Evolutionary conservation across 2,888 invertebrate species (phyloP), one percentile per base, ranked within the genome.

Genomic region (Anagyrus pseudococci): DNA sequence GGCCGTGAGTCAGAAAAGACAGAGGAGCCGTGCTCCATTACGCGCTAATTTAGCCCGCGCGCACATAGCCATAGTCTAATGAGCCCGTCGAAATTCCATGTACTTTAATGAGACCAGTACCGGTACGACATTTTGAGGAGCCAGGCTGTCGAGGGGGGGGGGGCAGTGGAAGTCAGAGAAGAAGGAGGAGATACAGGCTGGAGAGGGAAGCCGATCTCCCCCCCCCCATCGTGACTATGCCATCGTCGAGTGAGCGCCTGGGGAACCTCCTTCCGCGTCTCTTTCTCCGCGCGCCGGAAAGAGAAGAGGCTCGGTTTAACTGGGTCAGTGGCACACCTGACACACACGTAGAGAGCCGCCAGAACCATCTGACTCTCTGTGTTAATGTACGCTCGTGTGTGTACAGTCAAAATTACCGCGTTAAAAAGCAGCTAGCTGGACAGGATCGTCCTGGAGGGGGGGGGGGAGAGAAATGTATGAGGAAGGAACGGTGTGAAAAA

Each of bases 321-420:
- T 79, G 72, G 80, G 80, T 81, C 73, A 80, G 80, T 81, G 70
- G 80, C 76, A 79, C 80, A 71, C 75, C 23, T n/a, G n/a, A n/a
- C n/a, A n/a, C n/a, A n/a, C n/a, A n/a, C n/a, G n/a, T n/a, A n/a
- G n/a, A n/a, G n/a, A n/a, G n/a, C n/a, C n/a, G n/a, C n/a, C n/a
- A n/a, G n/a, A n/a, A n/a, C n/a, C n/a, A 53, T 58, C 50, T 44
- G 73, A 75, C 75, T 75, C 71, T 71, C 67, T 72, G 71, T 73
- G 73, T 47, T 71, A 72, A 75, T 73, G 73, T 74, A 73, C 72
- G 71, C 74, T 72, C 72, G 69, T 68, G 66, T 8, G 17, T 15
- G 17, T n/a, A 41, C 19, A 71, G 72, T 74, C 75, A 73, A 73
- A 74, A 76, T 77, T 76, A 72, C 69, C 67, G 70, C 70, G 70